These are phyloP conservation scores for Aldabrachelys gigantea DNA, from an alignment of 2,113 vertebrate genomes.

Conservation along the genomic window DNA sequence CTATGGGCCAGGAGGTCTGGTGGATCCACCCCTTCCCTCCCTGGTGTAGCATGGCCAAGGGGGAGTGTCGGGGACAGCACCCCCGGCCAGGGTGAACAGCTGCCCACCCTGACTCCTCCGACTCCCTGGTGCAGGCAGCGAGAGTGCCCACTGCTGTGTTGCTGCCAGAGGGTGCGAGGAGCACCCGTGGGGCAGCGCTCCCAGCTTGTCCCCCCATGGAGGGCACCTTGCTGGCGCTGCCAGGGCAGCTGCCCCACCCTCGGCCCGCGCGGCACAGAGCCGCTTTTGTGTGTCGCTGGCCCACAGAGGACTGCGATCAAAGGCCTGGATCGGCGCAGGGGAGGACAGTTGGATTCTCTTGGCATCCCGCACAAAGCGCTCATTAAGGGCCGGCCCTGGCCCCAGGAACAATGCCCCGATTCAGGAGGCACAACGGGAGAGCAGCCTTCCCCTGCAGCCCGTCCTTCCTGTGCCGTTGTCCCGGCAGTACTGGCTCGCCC, in stretches of 20 bases:
- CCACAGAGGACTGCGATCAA: neutral
- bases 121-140: neutral
- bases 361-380: neutral
- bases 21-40: neutral
- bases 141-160: neutral
- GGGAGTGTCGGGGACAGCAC: neutral
- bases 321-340: neutral
- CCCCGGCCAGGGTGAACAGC: neutral
- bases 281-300: neutral
- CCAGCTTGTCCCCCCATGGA: no score
- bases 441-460: neutral
- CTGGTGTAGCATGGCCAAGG: neutral
- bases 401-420: conserved; percentile 12
- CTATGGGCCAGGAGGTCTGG: neutral
- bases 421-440: neutral
- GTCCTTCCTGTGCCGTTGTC: neutral
- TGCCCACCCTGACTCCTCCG: accelerated
- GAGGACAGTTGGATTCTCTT: neutral
- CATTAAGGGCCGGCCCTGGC: neutral
- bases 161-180: no score
- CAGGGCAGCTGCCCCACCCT: neutral
- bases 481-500: neutral
- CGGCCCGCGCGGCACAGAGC: neutral
- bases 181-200: no score
- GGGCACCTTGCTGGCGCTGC: neutral